These are phyloP conservation scores for Tapirus terrestris DNA, from an alignment of 2,113 vertebrate genomes.

Conservation along the genomic window DNA sequence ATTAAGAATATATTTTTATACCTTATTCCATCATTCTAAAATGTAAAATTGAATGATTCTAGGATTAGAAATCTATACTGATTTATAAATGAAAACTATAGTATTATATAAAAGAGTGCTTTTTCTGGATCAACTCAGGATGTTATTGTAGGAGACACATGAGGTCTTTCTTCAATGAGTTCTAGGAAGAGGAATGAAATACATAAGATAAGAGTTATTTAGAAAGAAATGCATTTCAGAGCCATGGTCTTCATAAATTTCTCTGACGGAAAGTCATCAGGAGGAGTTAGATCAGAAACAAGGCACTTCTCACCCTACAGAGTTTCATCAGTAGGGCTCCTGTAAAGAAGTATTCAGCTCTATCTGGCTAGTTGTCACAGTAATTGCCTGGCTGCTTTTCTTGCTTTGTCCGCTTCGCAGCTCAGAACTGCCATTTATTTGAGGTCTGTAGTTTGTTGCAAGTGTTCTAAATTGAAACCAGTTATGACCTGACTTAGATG, in stretches of 20 bases:
- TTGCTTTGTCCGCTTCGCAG: background rate
- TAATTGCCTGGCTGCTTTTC: background rate
- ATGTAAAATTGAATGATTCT: background rate
- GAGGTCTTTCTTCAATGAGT: background rate
- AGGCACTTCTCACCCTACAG: background rate
- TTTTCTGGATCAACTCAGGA: background rate
- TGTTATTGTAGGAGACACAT: background rate
- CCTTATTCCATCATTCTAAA: constrained; percentile 15
- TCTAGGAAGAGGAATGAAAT: constrained; percentile 26
- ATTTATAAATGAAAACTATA: constrained; percentile 21
- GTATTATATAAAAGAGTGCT: background rate
- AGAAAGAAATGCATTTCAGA: background rate
- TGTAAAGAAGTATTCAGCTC: background rate
- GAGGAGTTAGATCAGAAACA: background rate
- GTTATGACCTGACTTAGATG: background rate
- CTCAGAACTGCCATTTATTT: background rate
- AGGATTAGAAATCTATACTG: constrained; percentile 12
- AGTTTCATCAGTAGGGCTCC: background rate
- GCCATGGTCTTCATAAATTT: background rate
- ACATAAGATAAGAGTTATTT: background rate
- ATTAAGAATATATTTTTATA: constrained; percentile 43
- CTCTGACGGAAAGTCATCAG: background rate
- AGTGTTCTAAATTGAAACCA: constrained; percentile 6
- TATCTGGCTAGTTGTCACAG: background rate
- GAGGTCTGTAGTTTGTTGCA: background rate